Evolutionary conservation across 2,797 vertebrate genomes (phyloP), one percentile per base, ranked within the genome.

Genomic region (Chloroceryle amazona): DNA sequence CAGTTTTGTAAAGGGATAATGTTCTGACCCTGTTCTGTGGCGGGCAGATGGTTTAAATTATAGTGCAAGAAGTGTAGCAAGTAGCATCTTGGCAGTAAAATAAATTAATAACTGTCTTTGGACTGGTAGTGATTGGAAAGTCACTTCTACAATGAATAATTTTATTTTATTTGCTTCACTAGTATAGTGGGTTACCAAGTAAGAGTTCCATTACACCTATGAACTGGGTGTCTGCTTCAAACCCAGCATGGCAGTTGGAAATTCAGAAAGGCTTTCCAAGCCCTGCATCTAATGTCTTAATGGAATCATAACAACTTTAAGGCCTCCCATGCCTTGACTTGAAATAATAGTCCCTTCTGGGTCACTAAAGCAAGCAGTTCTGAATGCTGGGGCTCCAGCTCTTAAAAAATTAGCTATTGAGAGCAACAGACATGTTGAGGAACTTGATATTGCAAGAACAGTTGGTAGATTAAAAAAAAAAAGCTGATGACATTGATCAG

Each of bases 121-220:
- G 44, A 44, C 11, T 79, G 51, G 4, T 4, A 83, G 16, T 33
- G 33, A 72, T 33, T 68, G 52, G 67, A 42, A 93, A 68, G 25
- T 57, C 10, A 52, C 19, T 79, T 19, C 1, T 35, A 22, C 7
- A 2, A 41, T 1, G 1, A 79, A 51, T n/a, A n/a, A 2, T 39
- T 75, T 11, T 71, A 26, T 49, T 47, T 10, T 23, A 37, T 82
- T 85, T 90, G 9, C 9, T 67, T 71, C 54, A n/a, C 19, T 33
- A n/a, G 2, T 49, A 60, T 22, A 37, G 18, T 31, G 26, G 19
- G 49, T 10, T 37, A 68, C 52, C 49, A 92, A 88, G 63, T 33
- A 46, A 67, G 18, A 68, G 4, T 70, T 76, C 33, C 5, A 49
- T 20, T 42, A 10, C 23, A 74, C 19, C 33, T 55, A 1, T n/a